Base-by-base conservation (phyloP, 2,113 vertebrate species). In the Heliornis fulica region DNA sequence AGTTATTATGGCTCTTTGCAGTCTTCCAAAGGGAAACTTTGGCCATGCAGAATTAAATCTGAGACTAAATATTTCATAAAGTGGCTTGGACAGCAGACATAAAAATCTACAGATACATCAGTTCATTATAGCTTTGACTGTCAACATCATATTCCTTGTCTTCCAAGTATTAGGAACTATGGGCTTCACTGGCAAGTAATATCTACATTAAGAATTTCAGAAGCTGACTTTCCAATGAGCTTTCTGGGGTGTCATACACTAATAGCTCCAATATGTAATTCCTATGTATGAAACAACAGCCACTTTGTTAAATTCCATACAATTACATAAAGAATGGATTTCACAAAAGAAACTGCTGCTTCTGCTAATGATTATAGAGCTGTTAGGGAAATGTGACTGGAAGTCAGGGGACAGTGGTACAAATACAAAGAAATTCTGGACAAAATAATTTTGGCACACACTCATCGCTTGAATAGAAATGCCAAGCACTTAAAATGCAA, bases 1-100 rank as follows among this genome's bases (percentile, higher is more conserved):
- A 91, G 93, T 95, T 95, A 94, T 91, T 96, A 96, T 79, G 77
- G 83, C 79, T 89, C 87, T 94, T n/a, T 93, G 65, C 84, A 96
- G 77, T 69, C 65, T 94, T 94, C 87, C 87, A 87, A 85, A 84
- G 70, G 89, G 95, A 95, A 96, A 79, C 61, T 95, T 91, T 34
- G 70, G 53, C 89, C 66, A 79, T 54, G 53, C 57, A 85, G 88
- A 95, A 89, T 93, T 96, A 89, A 96, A 82, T 85, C 61, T 79
- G 65, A 68, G 65, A 84, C 91, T 91, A 95, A 96, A 89, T 95
- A 96, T 91, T 96, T 93, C 77, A 89, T 69, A 10, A 84, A 93
- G 74, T 89, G 91, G 72, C 45, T 89, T 95, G 89, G 91, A 89
- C 61, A 84, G 89, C 61, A 85, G 56, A 89, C 81, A 72, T 36